Conservation (phyloP, 1,140 invertebrate species). For the Pogonus chalceus region DNA sequence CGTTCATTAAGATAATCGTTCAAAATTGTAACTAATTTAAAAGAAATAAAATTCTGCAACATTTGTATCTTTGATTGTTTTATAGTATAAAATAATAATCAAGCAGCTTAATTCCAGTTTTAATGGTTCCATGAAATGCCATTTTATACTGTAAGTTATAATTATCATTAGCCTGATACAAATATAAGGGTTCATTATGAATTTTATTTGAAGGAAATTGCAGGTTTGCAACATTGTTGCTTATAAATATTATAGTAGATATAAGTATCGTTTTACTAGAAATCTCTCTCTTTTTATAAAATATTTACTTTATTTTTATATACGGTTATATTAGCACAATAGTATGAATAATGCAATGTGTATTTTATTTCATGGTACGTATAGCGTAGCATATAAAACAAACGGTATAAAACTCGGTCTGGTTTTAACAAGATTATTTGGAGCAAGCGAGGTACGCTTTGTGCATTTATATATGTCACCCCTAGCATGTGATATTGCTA, state of each 20-base stretch:
- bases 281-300: too few relatives aligned
- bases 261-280: too few relatives aligned
- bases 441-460: too few relatives aligned
- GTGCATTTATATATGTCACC: too few relatives aligned
- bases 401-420: background rate
- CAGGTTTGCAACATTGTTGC: too few relatives aligned
- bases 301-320: background rate
- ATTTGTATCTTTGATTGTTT: background rate
- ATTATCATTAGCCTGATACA: background rate
- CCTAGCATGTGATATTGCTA: too few relatives aligned
- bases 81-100: background rate
- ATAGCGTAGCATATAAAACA: conserved; percentile 6
- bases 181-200: background rate
- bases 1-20: too few relatives aligned
- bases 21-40: too few relatives aligned
- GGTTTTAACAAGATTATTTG: background rate
- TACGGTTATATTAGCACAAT: background rate
- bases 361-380: conserved; percentile 1
- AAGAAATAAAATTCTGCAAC: too few relatives aligned
- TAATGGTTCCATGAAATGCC: background rate
- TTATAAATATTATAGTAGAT: too few relatives aligned
- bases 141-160: background rate
- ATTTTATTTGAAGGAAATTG: too few relatives aligned
- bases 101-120: background rate
- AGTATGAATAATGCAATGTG: conserved; percentile 5